Evolutionary conservation across 2,888 invertebrate genomes (phyloP).

Genomic region (Escarpia spicata): DNA sequence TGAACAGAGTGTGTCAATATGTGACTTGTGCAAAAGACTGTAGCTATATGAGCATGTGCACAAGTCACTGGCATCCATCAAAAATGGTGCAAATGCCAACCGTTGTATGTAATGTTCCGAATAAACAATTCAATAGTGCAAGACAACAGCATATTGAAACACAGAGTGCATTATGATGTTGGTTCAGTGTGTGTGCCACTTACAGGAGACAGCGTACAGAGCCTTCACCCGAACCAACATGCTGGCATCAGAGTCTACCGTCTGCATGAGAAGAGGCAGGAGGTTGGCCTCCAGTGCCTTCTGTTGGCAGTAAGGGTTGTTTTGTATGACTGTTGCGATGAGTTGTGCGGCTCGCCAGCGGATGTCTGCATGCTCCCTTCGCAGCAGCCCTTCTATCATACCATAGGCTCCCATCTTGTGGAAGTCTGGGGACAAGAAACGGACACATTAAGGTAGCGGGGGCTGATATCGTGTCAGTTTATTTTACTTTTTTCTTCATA

Average conservation of each 20-base stretch:
- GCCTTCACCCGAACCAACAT: slow-evolving; percentile 75
- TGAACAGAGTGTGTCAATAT: not conserved
- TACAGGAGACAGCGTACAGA: slow-evolving; percentile 83
- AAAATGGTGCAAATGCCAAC: too few relatives aligned
- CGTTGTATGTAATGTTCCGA: too few relatives aligned
- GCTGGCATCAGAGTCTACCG: slow-evolving; percentile 72
- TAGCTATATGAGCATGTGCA: too few relatives aligned
- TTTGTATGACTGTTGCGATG: slow-evolving; percentile 83
- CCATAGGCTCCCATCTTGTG: slow-evolving; percentile 84
- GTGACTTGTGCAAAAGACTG: too few relatives aligned
- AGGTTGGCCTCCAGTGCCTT: slow-evolving; percentile 74
- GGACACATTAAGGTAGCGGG: not conserved
- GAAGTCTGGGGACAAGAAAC: slow-evolving; percentile 73
- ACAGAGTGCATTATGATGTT: not conserved
- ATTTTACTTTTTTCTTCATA: too few relatives aligned
- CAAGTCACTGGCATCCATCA: too few relatives aligned
- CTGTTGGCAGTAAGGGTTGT: slow-evolving; percentile 84
- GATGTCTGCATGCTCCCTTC: slow-evolving; percentile 73
- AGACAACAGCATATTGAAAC: too few relatives aligned
- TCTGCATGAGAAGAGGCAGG: slow-evolving; percentile 73
- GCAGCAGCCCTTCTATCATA: slow-evolving; percentile 76
- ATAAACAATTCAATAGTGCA: too few relatives aligned
- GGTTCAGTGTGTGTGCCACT: slow-evolving; percentile 61
- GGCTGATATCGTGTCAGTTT: too few relatives aligned
- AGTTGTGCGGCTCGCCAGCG: slow-evolving; percentile 75